Percentiles rank a stretch among this genome's conserved stretches.
Conservation (phyloP, 2,797 vertebrate species). For the Capromys pilorides region DNA sequence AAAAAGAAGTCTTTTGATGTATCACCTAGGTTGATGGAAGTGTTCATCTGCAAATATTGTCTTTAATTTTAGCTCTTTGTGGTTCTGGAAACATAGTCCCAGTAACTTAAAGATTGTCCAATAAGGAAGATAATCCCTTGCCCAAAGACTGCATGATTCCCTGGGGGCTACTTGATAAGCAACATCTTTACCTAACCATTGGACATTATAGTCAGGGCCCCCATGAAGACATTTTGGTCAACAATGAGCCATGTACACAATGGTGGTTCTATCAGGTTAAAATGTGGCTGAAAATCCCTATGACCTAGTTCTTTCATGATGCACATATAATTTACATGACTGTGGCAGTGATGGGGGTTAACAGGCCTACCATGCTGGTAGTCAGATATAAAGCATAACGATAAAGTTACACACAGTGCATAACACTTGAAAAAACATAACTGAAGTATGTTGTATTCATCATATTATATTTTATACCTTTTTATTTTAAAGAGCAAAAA, state of each 20-base stretch:
- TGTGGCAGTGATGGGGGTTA: not conserved
- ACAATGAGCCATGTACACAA: not conserved
- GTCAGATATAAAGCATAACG: not conserved
- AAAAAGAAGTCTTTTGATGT: slow-evolving; percentile 16
- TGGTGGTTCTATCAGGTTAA: not conserved
- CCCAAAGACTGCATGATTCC: not conserved
- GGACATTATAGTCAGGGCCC: not conserved
- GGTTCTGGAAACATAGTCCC: not conserved
- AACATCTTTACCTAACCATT: slow-evolving; percentile 40
- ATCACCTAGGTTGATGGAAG: not conserved
- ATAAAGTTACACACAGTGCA: not conserved
- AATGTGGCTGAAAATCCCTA: not conserved
- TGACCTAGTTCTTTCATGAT: not conserved
- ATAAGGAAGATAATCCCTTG: slow-evolving; percentile 16
- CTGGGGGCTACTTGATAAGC: not conserved
- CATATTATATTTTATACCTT: not conserved
- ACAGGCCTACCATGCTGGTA: not conserved
- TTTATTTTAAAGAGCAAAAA: too few species aligned
- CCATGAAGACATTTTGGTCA: not conserved
- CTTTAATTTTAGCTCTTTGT: slow-evolving; percentile 48
- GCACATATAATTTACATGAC: not conserved
- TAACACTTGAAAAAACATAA: not conserved
- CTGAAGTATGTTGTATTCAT: not conserved
- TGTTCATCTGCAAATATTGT: not conserved
- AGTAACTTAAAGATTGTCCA: not conserved